A percentile compares a stretch with the other conserved stretches of the same genome.
Conservation (phyloP, 2,888 invertebrate species). For the Dendrolimus pini region DNA sequence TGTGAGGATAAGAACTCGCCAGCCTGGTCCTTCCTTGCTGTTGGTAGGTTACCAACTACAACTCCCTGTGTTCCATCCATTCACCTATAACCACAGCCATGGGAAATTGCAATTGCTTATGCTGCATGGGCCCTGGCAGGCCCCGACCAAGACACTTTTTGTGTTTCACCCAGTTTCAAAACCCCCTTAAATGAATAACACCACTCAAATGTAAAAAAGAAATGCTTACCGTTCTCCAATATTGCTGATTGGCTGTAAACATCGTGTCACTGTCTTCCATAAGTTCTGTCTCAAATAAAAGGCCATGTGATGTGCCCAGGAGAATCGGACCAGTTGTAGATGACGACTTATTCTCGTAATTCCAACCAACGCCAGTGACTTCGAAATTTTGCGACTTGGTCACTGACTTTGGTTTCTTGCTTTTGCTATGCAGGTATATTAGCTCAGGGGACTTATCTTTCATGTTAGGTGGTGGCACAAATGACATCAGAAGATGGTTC, state of each 20-base stretch:
- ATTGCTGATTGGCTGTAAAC: slow-evolving; percentile 86
- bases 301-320: slow-evolving; percentile 92
- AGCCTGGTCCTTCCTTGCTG: too few relatives aligned
- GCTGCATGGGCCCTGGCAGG: too few relatives aligned
- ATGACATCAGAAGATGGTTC: slow-evolving; percentile 87
- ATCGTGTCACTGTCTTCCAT: slow-evolving; percentile 88
- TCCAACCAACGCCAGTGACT: slow-evolving; percentile 95
- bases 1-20: too few relatives aligned
- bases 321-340: slow-evolving; percentile 88
- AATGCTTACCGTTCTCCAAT: slow-evolving; percentile 86
- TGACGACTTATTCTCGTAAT: slow-evolving; percentile 82
- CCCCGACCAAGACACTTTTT: too few relatives aligned
- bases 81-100: too few relatives aligned
- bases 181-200: too few relatives aligned
- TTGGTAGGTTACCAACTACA: too few relatives aligned
- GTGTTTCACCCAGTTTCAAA: too few relatives aligned
- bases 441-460: slow-evolving; percentile 81
- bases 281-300: slow-evolving; percentile 94
- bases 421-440: slow-evolving; percentile 86
- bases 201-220: not conserved
- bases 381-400: slow-evolving; percentile 84
- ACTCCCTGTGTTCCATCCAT: too few relatives aligned
- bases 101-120: too few relatives aligned
- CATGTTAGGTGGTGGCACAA: slow-evolving; percentile 73
- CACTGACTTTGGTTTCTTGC: slow-evolving; percentile 81